Percentiles rank a stretch among this genome's conserved stretches.
Conservation (phyloP, 2,888 invertebrate species). For the Nyleta sp. region DNA sequence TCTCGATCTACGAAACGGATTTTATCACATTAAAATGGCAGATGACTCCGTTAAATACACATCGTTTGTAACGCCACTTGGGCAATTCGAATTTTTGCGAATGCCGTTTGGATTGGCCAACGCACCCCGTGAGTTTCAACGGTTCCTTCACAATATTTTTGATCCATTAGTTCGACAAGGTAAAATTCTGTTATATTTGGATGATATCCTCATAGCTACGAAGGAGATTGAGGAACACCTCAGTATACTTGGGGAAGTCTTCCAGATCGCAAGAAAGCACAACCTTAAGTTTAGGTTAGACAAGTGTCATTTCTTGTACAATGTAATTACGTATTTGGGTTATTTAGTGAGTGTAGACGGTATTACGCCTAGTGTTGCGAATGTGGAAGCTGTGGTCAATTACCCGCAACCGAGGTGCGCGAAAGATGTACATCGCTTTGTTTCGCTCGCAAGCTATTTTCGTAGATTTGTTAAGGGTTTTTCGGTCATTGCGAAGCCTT, state of each 20-base stretch:
- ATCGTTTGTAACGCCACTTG: slow-evolving; percentile 11
- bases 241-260: no score
- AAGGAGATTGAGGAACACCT: no score
- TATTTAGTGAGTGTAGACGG: no score
- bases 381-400: background rate
- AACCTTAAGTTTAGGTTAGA: no score
- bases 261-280: no score
- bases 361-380: no score
- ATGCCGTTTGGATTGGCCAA: slow-evolving; percentile 13
- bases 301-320: no score
- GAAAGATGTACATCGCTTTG: slow-evolving; percentile 5
- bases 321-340: no score
- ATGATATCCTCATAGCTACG: no score
- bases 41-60: slow-evolving; percentile 1
- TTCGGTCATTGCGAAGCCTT: background rate
- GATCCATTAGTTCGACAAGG: background rate
- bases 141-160: slow-evolving; percentile 2
- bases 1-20: slow-evolving; percentile 5
- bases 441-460: slow-evolving; percentile 1
- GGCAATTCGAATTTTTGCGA: slow-evolving; percentile 5
- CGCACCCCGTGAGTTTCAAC: slow-evolving; percentile 9
- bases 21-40: slow-evolving; percentile 5
- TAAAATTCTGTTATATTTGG: no score
- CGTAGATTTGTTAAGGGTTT: background rate
- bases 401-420: background rate